Evolutionary conservation across 2,888 invertebrate genomes (phyloP).

Genomic region (Trichopoda pennipes): DNA sequence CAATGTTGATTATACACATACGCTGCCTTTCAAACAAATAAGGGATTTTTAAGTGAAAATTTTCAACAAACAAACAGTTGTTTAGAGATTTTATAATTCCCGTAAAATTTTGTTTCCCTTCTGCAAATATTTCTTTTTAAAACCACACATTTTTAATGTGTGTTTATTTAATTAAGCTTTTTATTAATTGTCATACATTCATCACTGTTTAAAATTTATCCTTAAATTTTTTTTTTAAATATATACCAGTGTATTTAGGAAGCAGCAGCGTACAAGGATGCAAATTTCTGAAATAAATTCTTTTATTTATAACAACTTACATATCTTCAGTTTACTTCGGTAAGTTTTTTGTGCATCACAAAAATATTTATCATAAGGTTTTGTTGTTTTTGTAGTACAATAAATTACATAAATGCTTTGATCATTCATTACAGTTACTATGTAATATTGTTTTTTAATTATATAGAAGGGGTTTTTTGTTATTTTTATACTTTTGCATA

Average conservation of each 20-base stretch:
- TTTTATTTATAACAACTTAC: slow-evolving; percentile 37
- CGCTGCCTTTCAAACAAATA: slow-evolving; percentile 3
- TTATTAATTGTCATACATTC: slow-evolving; percentile 49
- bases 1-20: slow-evolving; percentile 36
- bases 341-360: neutral
- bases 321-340: slow-evolving; percentile 21
- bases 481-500: neutral
- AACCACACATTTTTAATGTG: slow-evolving; percentile 19
- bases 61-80: neutral
- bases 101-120: slow-evolving; percentile 4
- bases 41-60: slow-evolving; percentile 30
- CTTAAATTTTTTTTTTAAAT: slow-evolving; percentile 13
- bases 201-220: slow-evolving; percentile 37
- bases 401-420: neutral
- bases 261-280: neutral
- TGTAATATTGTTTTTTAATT: neutral
- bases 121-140: slow-evolving; percentile 13
- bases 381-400: neutral
- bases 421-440: neutral
- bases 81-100: slow-evolving; percentile 16
- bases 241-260: neutral
- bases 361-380: slow-evolving; percentile 14
- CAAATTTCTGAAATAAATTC: slow-evolving; percentile 24
- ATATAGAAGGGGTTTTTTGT: neutral
- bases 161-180: slow-evolving; percentile 54